Evolutionary conservation across 2,888 invertebrate genomes (phyloP).

Genomic region (Tricholauxania praeusta): DNA sequence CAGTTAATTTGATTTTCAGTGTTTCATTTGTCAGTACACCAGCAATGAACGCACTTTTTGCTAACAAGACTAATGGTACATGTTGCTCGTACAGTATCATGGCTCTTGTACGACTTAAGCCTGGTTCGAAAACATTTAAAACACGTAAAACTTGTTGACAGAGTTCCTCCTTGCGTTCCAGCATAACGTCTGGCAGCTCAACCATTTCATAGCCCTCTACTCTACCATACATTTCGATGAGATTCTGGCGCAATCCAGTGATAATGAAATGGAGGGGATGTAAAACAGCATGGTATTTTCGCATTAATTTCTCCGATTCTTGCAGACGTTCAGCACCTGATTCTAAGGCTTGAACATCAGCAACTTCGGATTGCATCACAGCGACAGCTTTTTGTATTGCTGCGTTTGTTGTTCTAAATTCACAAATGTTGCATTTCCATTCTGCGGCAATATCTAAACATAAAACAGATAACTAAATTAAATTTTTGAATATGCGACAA

Average conservation of each 20-base stretch:
- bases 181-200: conserved; percentile 78
- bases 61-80: conserved; percentile 79
- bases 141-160: conserved; percentile 78
- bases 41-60: conserved; percentile 74
- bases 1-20: conserved; percentile 74
- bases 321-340: conserved; percentile 74
- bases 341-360: conserved; percentile 73
- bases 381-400: conserved; percentile 74
- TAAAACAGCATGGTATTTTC: conserved; percentile 76
- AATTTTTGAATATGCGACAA: neutral
- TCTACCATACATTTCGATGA: conserved; percentile 84
- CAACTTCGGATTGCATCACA: conserved; percentile 77
- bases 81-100: conserved; percentile 85
- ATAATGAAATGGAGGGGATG: conserved; percentile 83
- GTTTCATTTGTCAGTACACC: conserved; percentile 72
- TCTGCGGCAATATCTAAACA: conserved; percentile 53
- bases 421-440: conserved; percentile 71
- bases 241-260: conserved; percentile 75
- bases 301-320: conserved; percentile 73
- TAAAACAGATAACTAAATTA: neutral
- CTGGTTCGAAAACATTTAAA: conserved; percentile 81
- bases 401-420: conserved; percentile 72
- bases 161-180: conserved; percentile 81
- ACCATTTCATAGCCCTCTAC: conserved; percentile 76
- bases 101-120: conserved; percentile 81